Evolutionary conservation across 2,888 invertebrate species (phyloP), one percentile per base, ranked within the genome.

Genomic region (Capitulum mitella): DNA sequence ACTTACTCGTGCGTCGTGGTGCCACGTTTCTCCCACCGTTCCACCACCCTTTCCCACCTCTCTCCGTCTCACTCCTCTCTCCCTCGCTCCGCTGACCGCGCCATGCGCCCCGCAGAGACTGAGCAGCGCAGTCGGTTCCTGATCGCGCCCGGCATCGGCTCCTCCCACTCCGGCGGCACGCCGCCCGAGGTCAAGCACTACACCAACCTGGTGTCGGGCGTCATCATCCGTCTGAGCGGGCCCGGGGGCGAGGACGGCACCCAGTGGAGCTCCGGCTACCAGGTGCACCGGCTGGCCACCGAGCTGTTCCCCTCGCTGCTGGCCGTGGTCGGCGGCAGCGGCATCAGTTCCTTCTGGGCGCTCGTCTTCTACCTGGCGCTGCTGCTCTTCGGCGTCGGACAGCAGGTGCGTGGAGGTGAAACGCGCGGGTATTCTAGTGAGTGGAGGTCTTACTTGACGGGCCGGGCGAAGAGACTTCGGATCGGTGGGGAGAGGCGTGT

Each of bases 221-320:
- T 75, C n/a, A 43, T 75, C 43, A 43, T 75, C 43, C n/a, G 12
- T n/a, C 46, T 16, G 40, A 5, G 26, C 19, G 46, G 70, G 37
- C 37, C 75, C 2, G 43, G 14, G n/a, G 19, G 46, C 75, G 29
- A 75, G n/a, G n/a, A 26, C 22, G 43, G 75, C 46, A 46, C 75
- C 43, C 43, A 40, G 29, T 75, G 75, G 75, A n/a, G 43, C 46
- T 46, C 75, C 43, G 75, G 75, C n/a, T 75, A 75, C 75, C 75
- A 75, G 75, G 75, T 75, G 75, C 86, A 95, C 79, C 90, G 95
- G 80, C 88, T 95, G 79, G 91, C 94, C 22, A 95, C 94, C n/a
- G 95, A 95, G 86, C 86, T 95, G n/a, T 92, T 95, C 81, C 95
- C 95, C 0, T 92, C 95, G 0, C 92, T 93, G 0, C 88, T 95